phyloP scores from a whole-genome alignment of 2,113 vertebrate genomes.

The Galeopterus variegatus region DNA sequence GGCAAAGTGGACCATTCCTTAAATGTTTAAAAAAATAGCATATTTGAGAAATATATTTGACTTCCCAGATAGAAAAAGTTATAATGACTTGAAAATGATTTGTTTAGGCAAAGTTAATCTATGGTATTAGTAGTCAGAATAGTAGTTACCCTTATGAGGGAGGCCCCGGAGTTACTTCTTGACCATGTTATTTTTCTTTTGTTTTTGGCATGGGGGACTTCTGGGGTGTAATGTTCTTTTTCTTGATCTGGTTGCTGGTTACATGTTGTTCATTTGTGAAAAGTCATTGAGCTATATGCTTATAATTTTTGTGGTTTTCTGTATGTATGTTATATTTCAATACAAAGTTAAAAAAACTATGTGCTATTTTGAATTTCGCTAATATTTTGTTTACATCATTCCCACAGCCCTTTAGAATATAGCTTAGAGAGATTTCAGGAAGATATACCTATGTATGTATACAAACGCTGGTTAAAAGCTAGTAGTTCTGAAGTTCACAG shows the following conservation, averaged over 20 bases:
- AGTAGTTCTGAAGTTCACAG: neutral
- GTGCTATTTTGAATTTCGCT: constrained; percentile 11
- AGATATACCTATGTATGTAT: neutral
- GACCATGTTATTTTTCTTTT: too few species aligned
- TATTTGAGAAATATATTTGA: constrained; percentile 59
- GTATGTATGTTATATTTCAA: neutral
- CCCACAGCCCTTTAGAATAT: neutral
- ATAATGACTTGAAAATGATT: neutral
- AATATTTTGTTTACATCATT: neutral
- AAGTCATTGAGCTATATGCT: constrained; percentile 3
- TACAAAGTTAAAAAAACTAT: neutral
- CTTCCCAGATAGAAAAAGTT: neutral
- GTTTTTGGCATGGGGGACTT: neutral
- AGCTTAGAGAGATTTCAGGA: constrained; percentile 9
- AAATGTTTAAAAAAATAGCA: neutral
- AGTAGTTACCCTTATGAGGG: neutral
- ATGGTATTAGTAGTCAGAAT: neutral
- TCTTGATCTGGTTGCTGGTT: neutral
- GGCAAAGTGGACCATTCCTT: constrained; percentile 9
- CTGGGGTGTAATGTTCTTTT: neutral
- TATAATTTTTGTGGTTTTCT: neutral
- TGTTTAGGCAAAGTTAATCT: constrained; percentile 28
- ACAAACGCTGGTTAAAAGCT: neutral
- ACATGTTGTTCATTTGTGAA: constrained; percentile 13
- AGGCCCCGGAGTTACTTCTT: too few species aligned